Evolutionary conservation across 2,113 vertebrate species (phyloP).

Genomic region (rabbit (Oryctolagus cuniculus)): mOryCun1.1 NC_091432.1:113917001-113917500

Average conservation of each 20-base stretch:
- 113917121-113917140: not conserved
- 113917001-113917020: not conserved
- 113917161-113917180: not conserved
- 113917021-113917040: not conserved
- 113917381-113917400: not conserved
- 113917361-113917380: not conserved
- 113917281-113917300: no score
- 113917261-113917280: not conserved
- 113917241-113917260: not conserved
- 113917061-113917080: not conserved
- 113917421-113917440: not conserved
- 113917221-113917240: not conserved
- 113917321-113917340: not conserved
- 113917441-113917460: not conserved
- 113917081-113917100: fast-evolving
- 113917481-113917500: not conserved
- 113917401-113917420: constrained; percentile 19
- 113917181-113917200: not conserved
- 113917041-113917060: not conserved
- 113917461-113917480: not conserved
- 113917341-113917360: not conserved
- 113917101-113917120: not conserved
- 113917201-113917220: not conserved
- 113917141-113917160: constrained; percentile 26
- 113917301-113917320: not conserved